Evolutionary conservation across 2,797 vertebrate species (phyloP), one percentile per base, ranked within the genome.

Genomic region (Tadarida brasiliensis): DNA sequence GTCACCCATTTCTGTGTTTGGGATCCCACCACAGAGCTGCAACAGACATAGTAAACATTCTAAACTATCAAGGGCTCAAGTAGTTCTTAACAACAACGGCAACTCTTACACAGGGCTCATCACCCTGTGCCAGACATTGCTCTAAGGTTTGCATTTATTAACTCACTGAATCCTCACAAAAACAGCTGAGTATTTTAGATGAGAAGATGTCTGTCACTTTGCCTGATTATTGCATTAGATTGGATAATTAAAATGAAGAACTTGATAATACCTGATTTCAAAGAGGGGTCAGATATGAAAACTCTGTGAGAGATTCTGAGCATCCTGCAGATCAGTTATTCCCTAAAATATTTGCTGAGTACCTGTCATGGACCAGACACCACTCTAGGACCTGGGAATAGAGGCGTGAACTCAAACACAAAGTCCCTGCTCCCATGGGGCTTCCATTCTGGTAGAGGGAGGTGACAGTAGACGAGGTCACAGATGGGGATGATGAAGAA

Each of bases 171-270:
- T 56, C 12, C 16, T 88, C 57, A 74, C 24, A 80, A 63, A 33
- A 47, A 59, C 6, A 22, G 73, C 24, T 26, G 35, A 78, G 30
- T n/a, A 30, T 63, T 59, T 92, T 83, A 86, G 57, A 44, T 87
- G 39, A 44, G 57, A 44, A 89, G 39, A 44, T 63, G 54, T 85
- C 59, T 70, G 56, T 17, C 24, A 57, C 6, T 78, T 0, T 57
- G 73, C 63, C 77, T 59, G 39, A 35, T 49, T 51, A 67, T 0
- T 68, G 83, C 91, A 44, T 51, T 61, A 78, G 26, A 24, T 2
- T 33, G 71, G 93, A 71, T 68, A 26, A 89, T 67, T 78, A 80
- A 83, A 95, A 90, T 2, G 80, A 89, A 84, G 68, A 68, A 15
- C 16, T 74, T 33, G 11, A 17, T 78, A 78, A 88, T 20, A 74